Conservation (phyloP, 2,888 invertebrate species). For the Autographa pulchrina region DNA sequence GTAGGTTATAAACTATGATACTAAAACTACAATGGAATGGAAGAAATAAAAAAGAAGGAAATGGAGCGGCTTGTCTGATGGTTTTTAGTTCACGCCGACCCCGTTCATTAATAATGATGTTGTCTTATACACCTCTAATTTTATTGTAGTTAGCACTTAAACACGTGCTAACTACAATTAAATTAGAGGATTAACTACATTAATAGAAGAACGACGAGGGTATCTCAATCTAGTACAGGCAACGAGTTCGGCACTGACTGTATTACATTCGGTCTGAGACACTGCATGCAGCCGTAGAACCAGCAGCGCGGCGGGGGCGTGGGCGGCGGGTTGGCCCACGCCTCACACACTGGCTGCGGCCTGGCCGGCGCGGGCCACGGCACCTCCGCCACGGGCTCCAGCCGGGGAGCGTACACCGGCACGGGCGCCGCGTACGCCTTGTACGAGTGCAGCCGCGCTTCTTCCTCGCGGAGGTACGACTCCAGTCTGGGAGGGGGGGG, state of each 20-base stretch:
- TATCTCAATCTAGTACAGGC: conserved; percentile 22
- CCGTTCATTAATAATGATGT: neutral
- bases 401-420: conserved; percentile 9
- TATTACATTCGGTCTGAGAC: conserved; percentile 70
- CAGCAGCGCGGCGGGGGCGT: conserved; percentile 51
- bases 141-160: too few species aligned
- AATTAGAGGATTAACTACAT: neutral
- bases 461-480: conserved; percentile 50
- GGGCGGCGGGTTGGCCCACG: neutral
- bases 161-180: neutral
- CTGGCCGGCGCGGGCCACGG: neutral
- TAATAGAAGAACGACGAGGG: neutral
- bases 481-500: conserved; percentile 53
- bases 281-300: conserved; percentile 63
- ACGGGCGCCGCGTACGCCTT: conserved; percentile 16
- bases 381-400: neutral
- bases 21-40: too few species aligned
- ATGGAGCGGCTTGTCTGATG: neutral
- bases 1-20: too few species aligned
- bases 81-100: too few species aligned
- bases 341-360: neutral
- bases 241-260: conserved; percentile 71
- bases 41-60: too few species aligned
- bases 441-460: conserved; percentile 28
- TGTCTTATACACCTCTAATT: neutral